Base-by-base conservation (phyloP, 2,113 vertebrate genomes). In the Heteronetta atricapilla region DNA sequence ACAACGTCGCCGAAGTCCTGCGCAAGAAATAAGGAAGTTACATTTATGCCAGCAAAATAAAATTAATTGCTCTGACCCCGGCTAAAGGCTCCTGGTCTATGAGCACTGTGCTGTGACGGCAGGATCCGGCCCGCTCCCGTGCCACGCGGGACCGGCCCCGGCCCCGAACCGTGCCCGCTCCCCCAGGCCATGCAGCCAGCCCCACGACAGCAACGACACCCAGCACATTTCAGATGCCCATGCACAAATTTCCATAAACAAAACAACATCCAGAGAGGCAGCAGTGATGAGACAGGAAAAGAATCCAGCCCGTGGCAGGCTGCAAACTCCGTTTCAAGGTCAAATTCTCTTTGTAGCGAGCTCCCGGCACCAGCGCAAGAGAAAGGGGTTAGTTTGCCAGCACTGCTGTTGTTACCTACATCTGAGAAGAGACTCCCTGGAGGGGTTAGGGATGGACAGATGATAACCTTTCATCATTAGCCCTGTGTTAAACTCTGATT, bases 1-100 rank as follows among this genome's bases (percentile, higher is more conserved):
- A 99, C 98, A 3, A 98, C 98, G 55, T 99, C 99, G 10, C 99
- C 99, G 4, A 97, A 97, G 33, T 99, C 99, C 99, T 99, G 97
- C 16, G 34, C 8, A 3, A 82, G 94, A 90, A 67, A 62, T 2
- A n/a, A 85, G 67, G 72, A 76, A 95, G 88, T 55, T 2, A 46
- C 0, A 0, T 46, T 92, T 46, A 5, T 0, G 5, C 22, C 5
- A 82, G 50, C 12, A 31, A n/a, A 58, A n/a, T 3, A 19, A 38
- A 50, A 16, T 31, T 10, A 36, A 21, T 13, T 0, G 2, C 8
- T 33, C 20, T 59, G 22, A 4, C 6, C n/a, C 3, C 25, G 42
- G 92, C 23, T 25, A 5, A 73, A 22, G 13, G 2, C 77, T 38
- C 53, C 20, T 38, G 15, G 28, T 7, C 38, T 21, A 38, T 52